These are phyloP conservation scores for Mactromeris polynyma DNA, from an alignment of 2,888 invertebrate species.

Conservation along the genomic window DNA sequence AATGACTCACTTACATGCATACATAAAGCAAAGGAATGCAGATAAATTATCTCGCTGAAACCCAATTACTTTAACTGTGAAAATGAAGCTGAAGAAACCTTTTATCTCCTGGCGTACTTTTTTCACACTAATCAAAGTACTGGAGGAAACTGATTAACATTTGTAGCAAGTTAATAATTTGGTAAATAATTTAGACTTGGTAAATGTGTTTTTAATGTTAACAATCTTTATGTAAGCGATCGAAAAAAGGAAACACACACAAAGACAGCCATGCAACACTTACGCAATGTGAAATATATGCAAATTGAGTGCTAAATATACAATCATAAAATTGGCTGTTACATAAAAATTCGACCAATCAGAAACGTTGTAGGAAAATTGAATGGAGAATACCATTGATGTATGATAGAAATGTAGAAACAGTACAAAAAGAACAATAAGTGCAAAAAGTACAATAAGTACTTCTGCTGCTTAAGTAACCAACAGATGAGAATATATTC, in stretches of 20 bases:
- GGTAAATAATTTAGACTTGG: background rate
- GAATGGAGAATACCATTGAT: too few relatives aligned
- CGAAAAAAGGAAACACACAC: background rate
- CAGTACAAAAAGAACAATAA: too few relatives aligned
- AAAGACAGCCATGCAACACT: background rate
- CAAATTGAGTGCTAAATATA: background rate
- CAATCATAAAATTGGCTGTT: background rate
- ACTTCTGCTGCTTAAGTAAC: too few relatives aligned
- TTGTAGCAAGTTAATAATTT: background rate
- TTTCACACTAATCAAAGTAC: background rate
- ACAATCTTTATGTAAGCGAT: background rate
- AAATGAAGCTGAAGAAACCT: background rate
- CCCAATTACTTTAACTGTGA: constrained; percentile 15
- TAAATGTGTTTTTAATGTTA: background rate
- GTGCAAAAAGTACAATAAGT: too few relatives aligned
- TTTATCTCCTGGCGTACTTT: background rate
- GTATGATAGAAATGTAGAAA: too few relatives aligned
- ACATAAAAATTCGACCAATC: background rate
- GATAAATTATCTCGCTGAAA: background rate
- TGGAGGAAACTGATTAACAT: background rate
- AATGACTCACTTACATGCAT: constrained; percentile 22
- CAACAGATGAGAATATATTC: too few relatives aligned
- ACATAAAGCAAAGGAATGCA: constrained; percentile 7
- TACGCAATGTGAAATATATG: background rate
- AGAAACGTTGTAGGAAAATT: background rate